Conservation (phyloP, 2,113 vertebrate species). For the Rhinichthys klamathensis region DNA sequence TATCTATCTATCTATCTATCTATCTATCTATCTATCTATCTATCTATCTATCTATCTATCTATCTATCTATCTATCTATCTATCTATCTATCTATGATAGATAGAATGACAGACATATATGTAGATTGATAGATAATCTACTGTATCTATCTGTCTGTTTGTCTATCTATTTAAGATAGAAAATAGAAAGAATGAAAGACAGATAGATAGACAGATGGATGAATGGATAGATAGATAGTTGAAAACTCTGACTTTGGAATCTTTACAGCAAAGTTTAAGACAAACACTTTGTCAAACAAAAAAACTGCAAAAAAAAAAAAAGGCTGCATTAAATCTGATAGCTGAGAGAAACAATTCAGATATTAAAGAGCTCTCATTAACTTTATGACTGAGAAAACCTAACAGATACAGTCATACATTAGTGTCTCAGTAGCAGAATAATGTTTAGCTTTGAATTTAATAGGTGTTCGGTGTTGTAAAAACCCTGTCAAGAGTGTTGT, state of each 20-base stretch:
- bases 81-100: no score
- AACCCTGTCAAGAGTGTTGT: not conserved
- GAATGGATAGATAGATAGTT: not conserved
- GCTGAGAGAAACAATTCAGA: not conserved
- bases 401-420: not conserved
- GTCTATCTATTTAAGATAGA: not conserved
- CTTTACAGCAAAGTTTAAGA: no score
- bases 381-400: not conserved
- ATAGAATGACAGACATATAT: no score
- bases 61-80: no score
- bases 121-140: no score
- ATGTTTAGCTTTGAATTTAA: conserved; percentile 30
- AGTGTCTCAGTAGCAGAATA: conserved; percentile 1
- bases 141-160: no score
- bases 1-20: no score
- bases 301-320: not conserved
- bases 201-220: not conserved
- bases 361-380: not conserved
- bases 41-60: no score
- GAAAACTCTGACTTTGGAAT: no score
- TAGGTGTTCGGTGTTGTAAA: not conserved
- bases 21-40: no score
- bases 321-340: not conserved
- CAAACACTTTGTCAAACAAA: not conserved
- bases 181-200: not conserved